Evolutionary conservation across 2,113 vertebrate genomes (phyloP).

Genomic region (Oophaga pumilio): DNA sequence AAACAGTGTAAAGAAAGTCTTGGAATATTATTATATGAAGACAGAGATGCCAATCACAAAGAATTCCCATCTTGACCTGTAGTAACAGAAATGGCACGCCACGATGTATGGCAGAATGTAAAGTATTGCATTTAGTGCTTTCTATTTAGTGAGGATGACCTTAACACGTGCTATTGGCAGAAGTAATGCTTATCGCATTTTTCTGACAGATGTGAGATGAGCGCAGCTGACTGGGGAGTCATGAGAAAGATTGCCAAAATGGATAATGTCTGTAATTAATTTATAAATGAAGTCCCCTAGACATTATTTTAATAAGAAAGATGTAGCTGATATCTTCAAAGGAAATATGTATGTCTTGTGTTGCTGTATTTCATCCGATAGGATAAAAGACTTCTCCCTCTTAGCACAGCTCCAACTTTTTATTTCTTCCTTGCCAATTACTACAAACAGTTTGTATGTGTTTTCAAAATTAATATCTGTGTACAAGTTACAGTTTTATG

Average conservation of each 20-base stretch:
- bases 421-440: not conserved
- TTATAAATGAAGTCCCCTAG: conserved; percentile 20
- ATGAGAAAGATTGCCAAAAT: conserved; percentile 1
- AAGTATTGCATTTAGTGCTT: not conserved
- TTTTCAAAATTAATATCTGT: not conserved
- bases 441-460: not conserved
- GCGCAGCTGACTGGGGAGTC: not conserved
- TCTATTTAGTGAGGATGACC: not conserved
- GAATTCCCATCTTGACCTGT: not conserved
- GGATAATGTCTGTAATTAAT: conserved; percentile 19
- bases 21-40: not conserved
- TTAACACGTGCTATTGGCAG: not conserved
- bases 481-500: not conserved
- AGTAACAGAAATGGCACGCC: not conserved
- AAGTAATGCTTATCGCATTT: not conserved
- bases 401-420: not conserved
- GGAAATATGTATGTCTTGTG: not conserved
- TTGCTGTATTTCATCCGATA: not conserved
- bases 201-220: conserved; percentile 15
- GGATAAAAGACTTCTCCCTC: not conserved
- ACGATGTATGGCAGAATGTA: not conserved
- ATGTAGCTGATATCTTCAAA: conserved; percentile 3
- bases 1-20: not conserved
- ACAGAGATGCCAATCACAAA: too few relatives aligned
- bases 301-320: conserved; percentile 17